Evolutionary conservation across 2,113 vertebrate genomes (phyloP), one percentile per base, ranked within the genome.

Genomic region (Odobenus rosmarus): DNA sequence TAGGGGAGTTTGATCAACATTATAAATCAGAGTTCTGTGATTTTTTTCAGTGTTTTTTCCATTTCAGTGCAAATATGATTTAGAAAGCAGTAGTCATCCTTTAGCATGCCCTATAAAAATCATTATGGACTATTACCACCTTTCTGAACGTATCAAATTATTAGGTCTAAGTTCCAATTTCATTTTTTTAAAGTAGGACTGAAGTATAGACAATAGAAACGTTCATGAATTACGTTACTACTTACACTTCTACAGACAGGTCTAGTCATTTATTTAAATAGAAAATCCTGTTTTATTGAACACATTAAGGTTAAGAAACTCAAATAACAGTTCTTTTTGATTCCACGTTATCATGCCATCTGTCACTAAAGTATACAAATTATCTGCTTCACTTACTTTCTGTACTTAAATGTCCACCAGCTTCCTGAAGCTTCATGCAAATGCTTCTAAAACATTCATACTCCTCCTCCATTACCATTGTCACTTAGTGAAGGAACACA

Each of bases 181-280:
- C 1, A 49, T 79, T 95, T 95, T 96, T 72, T n/a, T 3, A 88
- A 72, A 86, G 31, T n/a, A 79, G 16, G 39, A 49, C 9, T 88
- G 10, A 90, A 90, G 4, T 69, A 21, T 5, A 81, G 51, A 64
- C 9, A n/a, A 24, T 0, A 39, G 7, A 57, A 90, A 59, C 74
- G 18, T 86, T 89, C 18, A 42, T 51, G 19, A 91, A 61, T 85
- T n/a, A 64, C 62, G 16, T 57, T 64, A 71, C n/a, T 74, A 57
- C 96, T 94, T 94, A 83, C 28, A 81, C 80, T 93, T 87, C 57
- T 74, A 93, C 33, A 93, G 89, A 89, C 62, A 93, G 81, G 46
- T n/a, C 31, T 85, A 95, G 91, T 89, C 53, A 81, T 93, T 67
- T 97, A 85, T 89, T 98, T 96, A 95, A 92, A 90, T 46, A 88